Evolutionary conservation across 2,888 invertebrate genomes (phyloP), one percentile per base, ranked within the genome.

Genomic region (Hermaeophaga mercurialis): DNA sequence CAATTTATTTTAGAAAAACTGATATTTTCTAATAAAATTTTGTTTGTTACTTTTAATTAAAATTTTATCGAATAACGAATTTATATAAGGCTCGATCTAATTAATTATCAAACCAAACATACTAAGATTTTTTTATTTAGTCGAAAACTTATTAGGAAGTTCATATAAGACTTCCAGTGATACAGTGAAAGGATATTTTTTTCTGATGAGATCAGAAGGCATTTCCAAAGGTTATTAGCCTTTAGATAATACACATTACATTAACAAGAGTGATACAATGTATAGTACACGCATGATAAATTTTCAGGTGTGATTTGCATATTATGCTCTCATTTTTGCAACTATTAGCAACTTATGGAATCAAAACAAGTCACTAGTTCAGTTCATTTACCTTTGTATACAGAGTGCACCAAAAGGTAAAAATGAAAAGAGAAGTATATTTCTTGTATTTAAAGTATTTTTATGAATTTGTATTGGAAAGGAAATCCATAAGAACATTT

Each of bases 381-480:
- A 45, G 64, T 61, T 66, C 61, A 50, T 66, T 66, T 62, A 66
- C 59, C 61, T 62, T 33, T 54, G 26, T 11, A 24, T 43, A 26
- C 43, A 45, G 31, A 45, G 56, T 59, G 49, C 46, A 18, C 36
- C 14, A n/a, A n/a, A n/a, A n/a, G n/a, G n/a, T n/a, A n/a, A n/a
- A n/a, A n/a, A n/a, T n/a, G n/a, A n/a, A n/a, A n/a, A n/a, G n/a
- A n/a, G n/a, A n/a, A n/a, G n/a, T n/a, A n/a, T n/a, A n/a, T n/a
- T n/a, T n/a, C n/a, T n/a, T n/a, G n/a, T n/a, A n/a, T n/a, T n/a
- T n/a, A n/a, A n/a, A n/a, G n/a, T n/a, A n/a, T n/a, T n/a, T n/a
- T n/a, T n/a, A n/a, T n/a, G n/a, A n/a, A n/a, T n/a, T n/a, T n/a
- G n/a, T n/a, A n/a, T n/a, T n/a, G n/a, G n/a, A n/a, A n/a, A n/a